Evolutionary conservation across 2,113 vertebrate genomes (phyloP).

Genomic region (Corydoras maculifer): DNA sequence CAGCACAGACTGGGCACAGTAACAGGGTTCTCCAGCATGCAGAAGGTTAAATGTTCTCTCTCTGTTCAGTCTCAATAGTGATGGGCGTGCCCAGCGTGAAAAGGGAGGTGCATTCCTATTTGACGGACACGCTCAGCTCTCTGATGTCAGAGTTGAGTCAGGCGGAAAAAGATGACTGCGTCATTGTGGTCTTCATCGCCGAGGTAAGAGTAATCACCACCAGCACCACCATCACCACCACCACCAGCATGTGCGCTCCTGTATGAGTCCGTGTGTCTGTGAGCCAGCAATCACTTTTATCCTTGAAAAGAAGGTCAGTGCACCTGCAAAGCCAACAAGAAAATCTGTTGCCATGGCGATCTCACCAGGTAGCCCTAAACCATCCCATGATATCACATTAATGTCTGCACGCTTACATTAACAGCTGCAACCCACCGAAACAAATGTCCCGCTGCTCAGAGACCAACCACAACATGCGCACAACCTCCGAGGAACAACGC

Average conservation of each 20-base stretch:
- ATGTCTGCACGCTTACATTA: slow-evolving; percentile 2
- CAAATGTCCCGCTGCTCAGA: background rate
- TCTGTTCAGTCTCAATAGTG: slow-evolving; percentile 83
- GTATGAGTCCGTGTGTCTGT: background rate
- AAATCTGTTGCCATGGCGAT: slow-evolving; percentile 14
- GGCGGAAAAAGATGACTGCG: slow-evolving; percentile 87
- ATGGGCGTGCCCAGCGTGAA: slow-evolving; percentile 97
- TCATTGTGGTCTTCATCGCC: slow-evolving; percentile 93
- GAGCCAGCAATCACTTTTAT: slow-evolving; percentile 9
- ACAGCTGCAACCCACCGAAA: slow-evolving; percentile 2
- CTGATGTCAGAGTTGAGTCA: slow-evolving; percentile 90
- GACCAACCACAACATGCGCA: slow-evolving; percentile 5
- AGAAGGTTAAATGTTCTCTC: slow-evolving; percentile 10
- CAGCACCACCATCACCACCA: background rate
- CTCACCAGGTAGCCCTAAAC: background rate
- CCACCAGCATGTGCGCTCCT: background rate
- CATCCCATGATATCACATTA: slow-evolving; percentile 14
- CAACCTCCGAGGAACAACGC: no score
- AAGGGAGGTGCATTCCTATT: slow-evolving; percentile 92
- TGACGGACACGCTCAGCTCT: slow-evolving; percentile 91
- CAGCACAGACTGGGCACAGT: no score
- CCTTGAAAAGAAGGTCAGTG: slow-evolving; percentile 15
- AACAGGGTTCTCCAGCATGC: background rate
- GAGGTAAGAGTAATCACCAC: slow-evolving; percentile 68
- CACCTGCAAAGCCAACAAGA: slow-evolving; percentile 4